Percentiles rank a stretch among this genome's conserved stretches.
phyloP scores from a whole-genome alignment of 1,140 invertebrate species.

The Pomacea maculata region DNA sequence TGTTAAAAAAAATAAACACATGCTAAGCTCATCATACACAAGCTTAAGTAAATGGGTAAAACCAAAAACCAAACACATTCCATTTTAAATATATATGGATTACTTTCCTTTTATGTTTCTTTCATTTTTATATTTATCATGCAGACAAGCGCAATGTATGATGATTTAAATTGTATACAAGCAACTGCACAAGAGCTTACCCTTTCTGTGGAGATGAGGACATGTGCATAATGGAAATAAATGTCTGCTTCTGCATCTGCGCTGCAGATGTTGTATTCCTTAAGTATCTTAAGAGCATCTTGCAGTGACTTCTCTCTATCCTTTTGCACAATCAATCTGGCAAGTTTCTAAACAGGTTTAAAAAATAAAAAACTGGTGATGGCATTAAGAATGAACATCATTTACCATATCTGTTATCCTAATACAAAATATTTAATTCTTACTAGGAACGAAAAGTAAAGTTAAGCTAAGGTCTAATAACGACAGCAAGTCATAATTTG shows the following conservation, averaged over 20 bases:
- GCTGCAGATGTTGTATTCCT: slow-evolving; percentile 17
- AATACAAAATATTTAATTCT: too few species aligned
- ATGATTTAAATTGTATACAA: not conserved
- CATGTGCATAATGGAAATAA: slow-evolving; percentile 3
- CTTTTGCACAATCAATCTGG: slow-evolving; percentile 8
- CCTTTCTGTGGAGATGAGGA: slow-evolving; percentile 11
- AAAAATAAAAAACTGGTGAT: too few species aligned
- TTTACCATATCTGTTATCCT: too few species aligned
- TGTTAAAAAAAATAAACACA: not conserved
- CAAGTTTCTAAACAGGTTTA: slow-evolving; percentile 3
- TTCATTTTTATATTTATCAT: not conserved
- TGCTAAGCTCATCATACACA: too few species aligned
- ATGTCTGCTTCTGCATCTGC: not conserved
- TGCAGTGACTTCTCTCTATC: not conserved
- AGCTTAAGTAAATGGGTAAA: too few species aligned
- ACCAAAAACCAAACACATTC: too few species aligned
- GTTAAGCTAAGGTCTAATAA: too few species aligned
- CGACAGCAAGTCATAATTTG: too few species aligned
- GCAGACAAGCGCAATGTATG: not conserved
- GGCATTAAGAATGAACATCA: too few species aligned
- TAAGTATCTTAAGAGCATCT: slow-evolving; percentile 8
- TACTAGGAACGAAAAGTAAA: too few species aligned
- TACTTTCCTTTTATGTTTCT: too few species aligned
- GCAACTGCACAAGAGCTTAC: not conserved
- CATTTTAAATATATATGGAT: too few species aligned